Evolutionary conservation across 2,888 invertebrate species (phyloP).

Genomic region (Acleris sparsana): DNA sequence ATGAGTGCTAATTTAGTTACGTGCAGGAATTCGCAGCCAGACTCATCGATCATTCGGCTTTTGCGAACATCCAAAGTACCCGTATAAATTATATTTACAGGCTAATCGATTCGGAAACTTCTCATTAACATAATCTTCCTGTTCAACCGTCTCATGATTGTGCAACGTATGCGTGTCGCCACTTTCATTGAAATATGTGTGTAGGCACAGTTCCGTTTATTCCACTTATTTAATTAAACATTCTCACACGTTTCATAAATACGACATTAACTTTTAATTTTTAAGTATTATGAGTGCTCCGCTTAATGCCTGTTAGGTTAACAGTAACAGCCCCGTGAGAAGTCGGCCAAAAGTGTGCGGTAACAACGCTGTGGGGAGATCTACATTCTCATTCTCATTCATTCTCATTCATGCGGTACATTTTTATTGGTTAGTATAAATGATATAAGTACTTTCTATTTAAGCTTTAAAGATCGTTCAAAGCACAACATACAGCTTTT

Average conservation of each 20-base stretch:
- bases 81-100: slow-evolving; percentile 39
- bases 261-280: slow-evolving; percentile 79
- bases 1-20: slow-evolving; percentile 30
- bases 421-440: not conserved
- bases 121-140: slow-evolving; percentile 51
- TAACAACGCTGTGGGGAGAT: slow-evolving; percentile 47
- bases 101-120: slow-evolving; percentile 61
- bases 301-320: slow-evolving; percentile 78
- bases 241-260: slow-evolving; percentile 78
- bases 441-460: not conserved
- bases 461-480: not conserved
- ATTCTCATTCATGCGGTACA: not conserved
- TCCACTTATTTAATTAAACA: slow-evolving; percentile 79
- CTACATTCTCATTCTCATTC: slow-evolving; percentile 21
- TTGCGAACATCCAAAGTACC: slow-evolving; percentile 23
- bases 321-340: slow-evolving; percentile 78
- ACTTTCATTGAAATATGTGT: slow-evolving; percentile 65
- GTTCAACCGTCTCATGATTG: slow-evolving; percentile 40
- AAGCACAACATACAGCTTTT: too few relatives aligned
- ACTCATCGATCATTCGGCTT: slow-evolving; percentile 34
- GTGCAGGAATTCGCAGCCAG: slow-evolving; percentile 24
- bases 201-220: slow-evolving; percentile 65
- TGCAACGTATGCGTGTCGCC: slow-evolving; percentile 57
- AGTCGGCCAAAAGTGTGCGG: slow-evolving; percentile 69
- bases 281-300: slow-evolving; percentile 77